Percentiles rank a stretch among this genome's conserved stretches.
These are phyloP conservation scores for Smithornis capensis DNA, from an alignment of 2,113 vertebrate genomes.

Conservation along the genomic window DNA sequence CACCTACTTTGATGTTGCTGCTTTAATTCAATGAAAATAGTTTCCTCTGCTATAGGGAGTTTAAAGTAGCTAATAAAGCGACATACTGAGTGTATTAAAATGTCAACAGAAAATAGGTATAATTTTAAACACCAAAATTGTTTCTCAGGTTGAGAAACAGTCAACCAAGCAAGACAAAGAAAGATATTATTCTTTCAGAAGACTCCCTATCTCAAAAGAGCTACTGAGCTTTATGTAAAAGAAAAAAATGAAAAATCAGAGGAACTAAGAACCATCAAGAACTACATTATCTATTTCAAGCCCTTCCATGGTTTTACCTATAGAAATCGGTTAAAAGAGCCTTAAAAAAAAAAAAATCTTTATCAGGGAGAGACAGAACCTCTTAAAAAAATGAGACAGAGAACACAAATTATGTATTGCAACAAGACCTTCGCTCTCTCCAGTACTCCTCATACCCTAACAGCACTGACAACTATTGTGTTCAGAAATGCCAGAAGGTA, in stretches of 20 bases:
- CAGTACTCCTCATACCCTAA: not conserved
- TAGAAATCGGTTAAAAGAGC: not conserved
- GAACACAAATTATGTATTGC: fast-evolving
- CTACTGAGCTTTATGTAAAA: not conserved
- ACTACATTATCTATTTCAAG: not conserved
- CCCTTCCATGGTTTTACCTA: not conserved
- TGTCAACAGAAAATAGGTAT: not conserved
- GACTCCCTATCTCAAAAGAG: not conserved
- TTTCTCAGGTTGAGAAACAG: not conserved
- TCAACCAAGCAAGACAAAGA: not conserved
- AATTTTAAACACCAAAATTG: not conserved
- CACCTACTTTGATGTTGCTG: not conserved
- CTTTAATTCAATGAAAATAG: not conserved
- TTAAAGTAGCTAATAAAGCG: not conserved
- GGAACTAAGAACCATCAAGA: not conserved
- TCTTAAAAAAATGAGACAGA: not conserved
- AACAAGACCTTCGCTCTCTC: not conserved
- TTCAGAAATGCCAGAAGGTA: not conserved
- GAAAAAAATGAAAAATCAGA: not conserved
- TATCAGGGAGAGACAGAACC: not conserved
- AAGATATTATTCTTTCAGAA: no score
- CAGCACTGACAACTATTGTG: not conserved
- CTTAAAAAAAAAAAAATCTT: not conserved
- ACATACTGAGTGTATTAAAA: not conserved
- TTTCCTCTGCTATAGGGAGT: not conserved